Evolutionary conservation across 2,888 invertebrate species (phyloP).

Genomic region (Himalopsyche kuldschensis): DNA sequence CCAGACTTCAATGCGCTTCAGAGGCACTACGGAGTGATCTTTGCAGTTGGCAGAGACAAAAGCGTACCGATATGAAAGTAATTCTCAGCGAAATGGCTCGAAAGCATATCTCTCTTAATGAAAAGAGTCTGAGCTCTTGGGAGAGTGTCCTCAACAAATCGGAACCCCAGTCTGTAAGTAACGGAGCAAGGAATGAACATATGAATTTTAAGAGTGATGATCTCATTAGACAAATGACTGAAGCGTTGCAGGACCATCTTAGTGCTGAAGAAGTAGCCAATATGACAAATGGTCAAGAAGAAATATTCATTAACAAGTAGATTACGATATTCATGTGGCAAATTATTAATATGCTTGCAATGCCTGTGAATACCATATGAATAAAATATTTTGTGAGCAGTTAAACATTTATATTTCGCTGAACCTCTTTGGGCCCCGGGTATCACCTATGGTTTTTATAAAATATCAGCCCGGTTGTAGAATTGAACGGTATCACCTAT

Average conservation of each 20-base stretch:
- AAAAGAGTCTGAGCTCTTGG: slow-evolving; percentile 62
- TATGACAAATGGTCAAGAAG: neutral
- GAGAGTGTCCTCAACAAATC: slow-evolving; percentile 48
- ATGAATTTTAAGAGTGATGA: neutral
- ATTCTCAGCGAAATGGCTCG: slow-evolving; percentile 65
- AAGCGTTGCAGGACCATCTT: neutral
- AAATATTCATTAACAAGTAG: neutral
- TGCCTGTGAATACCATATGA: no score
- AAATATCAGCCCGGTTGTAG: no score
- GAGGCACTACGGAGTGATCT: slow-evolving; percentile 69
- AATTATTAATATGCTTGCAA: no score
- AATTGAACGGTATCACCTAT: no score
- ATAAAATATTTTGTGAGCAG: no score
- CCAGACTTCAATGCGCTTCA: slow-evolving; percentile 64
- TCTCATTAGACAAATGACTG: neutral
- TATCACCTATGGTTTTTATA: no score
- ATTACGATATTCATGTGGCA: neutral
- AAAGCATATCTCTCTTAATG: slow-evolving; percentile 66
- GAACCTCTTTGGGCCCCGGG: no score
- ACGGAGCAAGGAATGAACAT: neutral
- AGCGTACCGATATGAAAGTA: slow-evolving; percentile 64
- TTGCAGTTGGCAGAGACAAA: slow-evolving; percentile 68
- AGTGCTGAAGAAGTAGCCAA: neutral
- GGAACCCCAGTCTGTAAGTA: neutral
- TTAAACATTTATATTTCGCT: no score